Evolutionary conservation across 1,140 invertebrate genomes (phyloP), one percentile per base, ranked within the genome.

Genomic region (Meloidogyne exigua): DNA sequence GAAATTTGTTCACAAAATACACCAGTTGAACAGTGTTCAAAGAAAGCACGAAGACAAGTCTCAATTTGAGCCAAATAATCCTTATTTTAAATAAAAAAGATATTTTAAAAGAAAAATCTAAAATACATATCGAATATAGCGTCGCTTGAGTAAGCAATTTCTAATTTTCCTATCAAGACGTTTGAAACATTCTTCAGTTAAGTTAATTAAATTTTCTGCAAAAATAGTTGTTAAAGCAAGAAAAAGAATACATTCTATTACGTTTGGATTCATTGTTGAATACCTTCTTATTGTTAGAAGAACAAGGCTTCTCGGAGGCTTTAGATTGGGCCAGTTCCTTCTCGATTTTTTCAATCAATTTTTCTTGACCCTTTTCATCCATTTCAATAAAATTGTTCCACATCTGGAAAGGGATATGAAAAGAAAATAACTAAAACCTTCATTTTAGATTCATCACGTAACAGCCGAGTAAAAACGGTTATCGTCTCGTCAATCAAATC

Each of bases 301-400:
- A 39, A 44, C 39, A 36, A 72, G 62, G 57, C 32, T 23, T 76
- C 69, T 23, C 25, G 44, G 11, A 62, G 18, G 76, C 11, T 39
- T 67, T 83, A 28, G 57, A 72, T 28, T 2, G 71, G n/a, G n/a
- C 18, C 64, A 64, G 11, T 67, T 80, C 68, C 23, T 83, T 39
- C 68, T 82, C 65, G 26, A 75, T 49, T 63, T 83, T 44, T 28
- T 57, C 23, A 21, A 70, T 42, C 68, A 70, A 39, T 18, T 70
- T 70, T 42, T 70, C 62, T 62, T 70, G 68, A 64, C 84, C 85
- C 36, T 39, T 74, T 72, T 87, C 86, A n/a, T 81, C 78, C 57
- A 79, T 78, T 18, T 78, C 80, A 64, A 87, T 81, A 67, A 87
- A 87, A 18, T 87, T 77, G 62, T 87, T 87, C 86, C 86, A 87